Evolutionary conservation across 2,797 vertebrate species (phyloP).

Genomic region (Pipistrellus nathusii): DNA sequence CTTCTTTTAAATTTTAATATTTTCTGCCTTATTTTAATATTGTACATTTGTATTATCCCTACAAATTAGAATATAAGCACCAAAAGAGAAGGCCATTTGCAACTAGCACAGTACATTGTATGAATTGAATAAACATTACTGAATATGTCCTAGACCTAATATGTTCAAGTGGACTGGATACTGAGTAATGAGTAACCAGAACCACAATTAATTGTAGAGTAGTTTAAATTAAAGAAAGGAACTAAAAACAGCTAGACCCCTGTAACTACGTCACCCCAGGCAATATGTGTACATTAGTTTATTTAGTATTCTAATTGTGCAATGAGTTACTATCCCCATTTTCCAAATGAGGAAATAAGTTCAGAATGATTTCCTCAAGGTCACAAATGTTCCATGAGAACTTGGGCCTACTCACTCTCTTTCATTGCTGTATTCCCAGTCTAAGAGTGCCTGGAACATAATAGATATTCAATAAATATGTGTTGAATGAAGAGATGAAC

Average conservation of each 20-base stretch:
- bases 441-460: slow-evolving; percentile 24
- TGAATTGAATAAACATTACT: slow-evolving; percentile 39
- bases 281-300: slow-evolving; percentile 6
- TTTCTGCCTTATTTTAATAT: slow-evolving; percentile 33
- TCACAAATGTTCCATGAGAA: slow-evolving; percentile 45
- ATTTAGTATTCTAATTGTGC: slow-evolving; percentile 36
- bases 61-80: slow-evolving; percentile 30
- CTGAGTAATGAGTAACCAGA: slow-evolving; percentile 36
- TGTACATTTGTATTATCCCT: neutral
- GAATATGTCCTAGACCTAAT: neutral
- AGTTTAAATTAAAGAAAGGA: slow-evolving; percentile 22
- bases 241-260: slow-evolving; percentile 31
- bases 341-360: slow-evolving; percentile 38
- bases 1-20: slow-evolving; percentile 49
- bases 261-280: neutral
- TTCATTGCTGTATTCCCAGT: neutral
- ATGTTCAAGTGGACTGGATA: neutral
- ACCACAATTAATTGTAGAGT: slow-evolving; percentile 26
- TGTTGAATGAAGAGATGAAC: slow-evolving; percentile 40
- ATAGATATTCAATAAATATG: slow-evolving; percentile 23
- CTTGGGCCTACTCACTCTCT: slow-evolving; percentile 8
- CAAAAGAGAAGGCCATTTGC: neutral
- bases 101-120: neutral
- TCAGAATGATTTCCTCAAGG: slow-evolving; percentile 45
- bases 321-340: slow-evolving; percentile 37